These are phyloP conservation scores for Drepanosiphum platanoidis DNA, from an alignment of 2,888 invertebrate species.

Conservation along the genomic window DNA sequence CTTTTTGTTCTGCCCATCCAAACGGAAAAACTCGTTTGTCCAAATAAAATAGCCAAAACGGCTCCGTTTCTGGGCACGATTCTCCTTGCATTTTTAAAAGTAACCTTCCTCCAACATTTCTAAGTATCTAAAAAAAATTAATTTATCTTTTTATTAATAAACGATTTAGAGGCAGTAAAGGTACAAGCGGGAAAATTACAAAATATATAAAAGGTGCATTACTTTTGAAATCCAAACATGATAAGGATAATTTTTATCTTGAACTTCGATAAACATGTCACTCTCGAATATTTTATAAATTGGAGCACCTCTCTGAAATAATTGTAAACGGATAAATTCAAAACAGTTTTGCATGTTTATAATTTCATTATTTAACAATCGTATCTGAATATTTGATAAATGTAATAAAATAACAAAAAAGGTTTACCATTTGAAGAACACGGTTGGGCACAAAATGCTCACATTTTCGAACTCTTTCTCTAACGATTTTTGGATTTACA, in stretches of 20 bases:
- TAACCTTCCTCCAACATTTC: conserved; percentile 50
- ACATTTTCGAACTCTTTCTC: conserved; percentile 27
- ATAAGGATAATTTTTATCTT: conserved; percentile 54
- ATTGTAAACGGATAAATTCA: too few species aligned
- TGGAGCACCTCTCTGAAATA: conserved; percentile 41
- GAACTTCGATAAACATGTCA: conserved; percentile 52
- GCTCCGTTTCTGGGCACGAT: conserved; percentile 22
- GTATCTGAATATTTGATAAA: too few species aligned
- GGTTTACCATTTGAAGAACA: conserved; percentile 33
- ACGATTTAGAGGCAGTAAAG: too few species aligned
- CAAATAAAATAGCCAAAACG: conserved; percentile 52
- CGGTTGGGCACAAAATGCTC: conserved; percentile 10
- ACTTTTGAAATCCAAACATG: conserved; percentile 57
- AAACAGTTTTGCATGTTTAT: too few species aligned
- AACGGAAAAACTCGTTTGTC: conserved; percentile 55
- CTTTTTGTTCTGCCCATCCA: conserved; percentile 58
- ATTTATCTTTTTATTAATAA: too few species aligned
- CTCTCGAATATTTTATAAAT: conserved; percentile 48
- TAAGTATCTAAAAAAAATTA: conserved; percentile 17
- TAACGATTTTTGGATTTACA: not conserved
- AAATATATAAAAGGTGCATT: not conserved
- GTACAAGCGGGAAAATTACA: too few species aligned
- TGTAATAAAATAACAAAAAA: not conserved
- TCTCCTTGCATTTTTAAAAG: conserved; percentile 34
- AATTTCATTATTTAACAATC: too few species aligned